phyloP scores from a whole-genome alignment of 2,797 vertebrate species.

The Tragelaphus eurycerus region DNA sequence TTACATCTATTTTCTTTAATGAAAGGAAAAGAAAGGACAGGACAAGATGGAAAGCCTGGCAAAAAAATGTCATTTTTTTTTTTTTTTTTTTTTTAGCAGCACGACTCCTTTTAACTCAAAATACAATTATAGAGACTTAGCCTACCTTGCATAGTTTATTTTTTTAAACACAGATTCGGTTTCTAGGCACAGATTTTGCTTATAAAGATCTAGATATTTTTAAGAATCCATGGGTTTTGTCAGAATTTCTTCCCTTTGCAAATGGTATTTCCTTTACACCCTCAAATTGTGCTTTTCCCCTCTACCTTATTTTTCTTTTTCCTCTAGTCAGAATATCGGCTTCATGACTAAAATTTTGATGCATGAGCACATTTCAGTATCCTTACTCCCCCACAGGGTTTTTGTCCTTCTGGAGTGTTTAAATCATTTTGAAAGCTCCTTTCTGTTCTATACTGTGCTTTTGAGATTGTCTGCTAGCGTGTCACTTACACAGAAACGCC shows the following conservation, averaged over 20 bases:
- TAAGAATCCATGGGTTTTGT: not conserved
- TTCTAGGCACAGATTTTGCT: constrained; percentile 1
- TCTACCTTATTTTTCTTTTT: constrained; percentile 41
- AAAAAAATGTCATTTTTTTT: not conserved
- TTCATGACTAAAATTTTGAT: constrained; percentile 64
- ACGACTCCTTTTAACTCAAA: not conserved
- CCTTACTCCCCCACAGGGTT: constrained; percentile 62
- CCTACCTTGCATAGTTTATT: not conserved
- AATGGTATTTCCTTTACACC: constrained; percentile 1
- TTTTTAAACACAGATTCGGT: not conserved
- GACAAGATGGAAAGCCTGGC: not conserved
- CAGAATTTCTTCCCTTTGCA: constrained; percentile 29
- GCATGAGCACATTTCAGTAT: constrained; percentile 64
- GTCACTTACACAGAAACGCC: constrained; percentile 38
- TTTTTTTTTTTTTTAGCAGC: not conserved
- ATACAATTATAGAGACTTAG: not conserved
- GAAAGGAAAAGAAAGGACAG: not conserved
- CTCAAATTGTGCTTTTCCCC: not conserved
- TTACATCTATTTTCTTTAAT: not conserved
- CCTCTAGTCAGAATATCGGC: constrained; percentile 41
- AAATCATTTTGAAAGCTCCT: constrained; percentile 73
- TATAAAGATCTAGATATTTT: constrained; percentile 19
- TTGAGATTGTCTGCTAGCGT: constrained; percentile 41
- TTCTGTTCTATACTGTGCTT: constrained; percentile 30
- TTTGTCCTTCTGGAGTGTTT: constrained; percentile 64